Conservation (phyloP, 2,797 vertebrate species). For the Onychomys torridus region DNA sequence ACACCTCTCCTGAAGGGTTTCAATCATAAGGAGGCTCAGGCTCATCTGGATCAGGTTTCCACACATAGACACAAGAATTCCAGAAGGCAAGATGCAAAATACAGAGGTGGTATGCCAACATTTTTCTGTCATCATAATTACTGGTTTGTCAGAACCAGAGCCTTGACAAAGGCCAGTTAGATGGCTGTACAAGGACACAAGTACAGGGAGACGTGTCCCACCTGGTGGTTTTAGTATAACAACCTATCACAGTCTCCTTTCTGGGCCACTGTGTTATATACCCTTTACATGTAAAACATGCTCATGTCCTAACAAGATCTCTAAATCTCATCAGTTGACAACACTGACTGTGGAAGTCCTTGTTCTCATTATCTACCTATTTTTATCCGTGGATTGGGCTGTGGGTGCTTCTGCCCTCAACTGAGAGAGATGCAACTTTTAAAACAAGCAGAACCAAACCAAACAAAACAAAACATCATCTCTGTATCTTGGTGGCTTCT, state of each 20-base stretch:
- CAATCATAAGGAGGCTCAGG: no score
- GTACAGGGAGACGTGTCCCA: not conserved
- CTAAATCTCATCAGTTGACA: not conserved
- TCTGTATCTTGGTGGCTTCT: not conserved
- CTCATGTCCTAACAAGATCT: not conserved
- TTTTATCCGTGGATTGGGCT: no score
- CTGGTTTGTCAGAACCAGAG: not conserved
- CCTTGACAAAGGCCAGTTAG: not conserved
- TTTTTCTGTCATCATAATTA: not conserved
- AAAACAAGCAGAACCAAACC: not conserved
- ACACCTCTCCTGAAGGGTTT: not conserved
- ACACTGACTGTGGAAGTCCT: rapidly evolving
- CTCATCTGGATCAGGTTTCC: not conserved
- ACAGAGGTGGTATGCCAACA: not conserved
- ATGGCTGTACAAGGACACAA: not conserved
- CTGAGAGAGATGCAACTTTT: not conserved
- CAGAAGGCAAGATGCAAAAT: not conserved
- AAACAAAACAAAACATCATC: no score
- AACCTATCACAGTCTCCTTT: not conserved
- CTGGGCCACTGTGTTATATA: no score
- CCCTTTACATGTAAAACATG: not conserved
- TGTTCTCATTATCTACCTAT: not conserved
- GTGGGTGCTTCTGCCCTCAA: not conserved
- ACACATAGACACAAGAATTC: not conserved
- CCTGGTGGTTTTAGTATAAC: no score